phyloP scores from a whole-genome alignment of 2,888 invertebrate genomes.

The Cistogaster globosa region DNA sequence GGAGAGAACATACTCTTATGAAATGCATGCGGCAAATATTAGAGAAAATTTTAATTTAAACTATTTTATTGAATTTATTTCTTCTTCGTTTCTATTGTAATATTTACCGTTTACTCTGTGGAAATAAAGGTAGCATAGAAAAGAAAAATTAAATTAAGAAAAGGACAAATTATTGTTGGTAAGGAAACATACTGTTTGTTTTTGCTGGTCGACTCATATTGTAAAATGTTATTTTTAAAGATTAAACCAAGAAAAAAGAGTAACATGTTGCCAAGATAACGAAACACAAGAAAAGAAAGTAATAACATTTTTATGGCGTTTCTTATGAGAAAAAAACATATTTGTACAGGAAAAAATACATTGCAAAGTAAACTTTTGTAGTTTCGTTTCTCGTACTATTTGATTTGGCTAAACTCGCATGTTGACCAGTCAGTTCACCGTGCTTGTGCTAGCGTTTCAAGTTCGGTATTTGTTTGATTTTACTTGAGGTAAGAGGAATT shows the following conservation, averaged over 20 bases:
- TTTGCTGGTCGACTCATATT: conserved; percentile 52
- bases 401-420: too few species aligned
- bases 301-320: conserved; percentile 79
- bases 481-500: conserved; percentile 22
- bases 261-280: conserved; percentile 75
- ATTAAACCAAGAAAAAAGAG: conserved; percentile 30
- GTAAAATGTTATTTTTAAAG: conserved; percentile 55
- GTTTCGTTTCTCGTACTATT: conserved; percentile 28
- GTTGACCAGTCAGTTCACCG: too few species aligned
- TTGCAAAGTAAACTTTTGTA: conserved; percentile 45
- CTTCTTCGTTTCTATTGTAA: not conserved
- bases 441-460: conserved; percentile 26
- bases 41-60: not conserved
- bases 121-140: conserved; percentile 22
- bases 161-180: not conserved
- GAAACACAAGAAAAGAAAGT: conserved; percentile 75
- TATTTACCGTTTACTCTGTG: conserved; percentile 11
- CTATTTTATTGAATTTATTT: not conserved
- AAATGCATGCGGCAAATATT: too few species aligned
- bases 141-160: conserved; percentile 19
- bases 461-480: not conserved
- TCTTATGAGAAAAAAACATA: conserved; percentile 35
- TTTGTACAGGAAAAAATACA: conserved; percentile 3
- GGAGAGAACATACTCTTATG: too few species aligned
- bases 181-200: conserved; percentile 19